Evolutionary conservation across 2,797 vertebrate species (phyloP).

Genomic region (Channallabes apus): DNA sequence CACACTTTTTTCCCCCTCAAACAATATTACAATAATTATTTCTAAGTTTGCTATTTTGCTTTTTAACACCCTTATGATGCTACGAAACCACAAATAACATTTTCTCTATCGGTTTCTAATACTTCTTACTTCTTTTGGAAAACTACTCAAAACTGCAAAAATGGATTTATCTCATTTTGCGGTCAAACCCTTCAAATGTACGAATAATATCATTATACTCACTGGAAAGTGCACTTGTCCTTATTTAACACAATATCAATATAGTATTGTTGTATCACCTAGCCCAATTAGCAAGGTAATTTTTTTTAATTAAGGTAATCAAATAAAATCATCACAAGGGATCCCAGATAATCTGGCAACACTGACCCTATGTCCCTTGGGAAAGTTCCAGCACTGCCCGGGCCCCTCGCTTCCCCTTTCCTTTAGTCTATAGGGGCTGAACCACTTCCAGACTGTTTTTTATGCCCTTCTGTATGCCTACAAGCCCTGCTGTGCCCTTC

Average conservation of each 20-base stretch:
- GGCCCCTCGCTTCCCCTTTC: slow-evolving; percentile 58
- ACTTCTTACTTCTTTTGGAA: no score
- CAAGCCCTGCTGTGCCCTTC: slow-evolving; percentile 70
- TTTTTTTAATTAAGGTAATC: not conserved
- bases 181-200: not conserved
- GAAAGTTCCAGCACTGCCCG: slow-evolving; percentile 40
- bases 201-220: not conserved
- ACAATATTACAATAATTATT: no score
- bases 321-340: slow-evolving; percentile 5
- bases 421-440: slow-evolving; percentile 63
- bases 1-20: no score
- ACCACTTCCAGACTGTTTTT: slow-evolving; percentile 54
- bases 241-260: not conserved
- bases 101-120: no score
- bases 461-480: slow-evolving; percentile 51
- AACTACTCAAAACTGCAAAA: no score
- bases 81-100: no score
- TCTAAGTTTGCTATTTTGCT: no score
- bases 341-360: slow-evolving; percentile 18
- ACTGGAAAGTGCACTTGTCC: not conserved
- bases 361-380: slow-evolving; percentile 44
- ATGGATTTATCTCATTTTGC: no score
- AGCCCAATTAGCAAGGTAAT: not conserved
- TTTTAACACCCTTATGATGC: no score
- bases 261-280: no score